Evolutionary conservation across 2,888 invertebrate species (phyloP), one percentile per base, ranked within the genome.

Genomic region (Xestia xanthographa): DNA sequence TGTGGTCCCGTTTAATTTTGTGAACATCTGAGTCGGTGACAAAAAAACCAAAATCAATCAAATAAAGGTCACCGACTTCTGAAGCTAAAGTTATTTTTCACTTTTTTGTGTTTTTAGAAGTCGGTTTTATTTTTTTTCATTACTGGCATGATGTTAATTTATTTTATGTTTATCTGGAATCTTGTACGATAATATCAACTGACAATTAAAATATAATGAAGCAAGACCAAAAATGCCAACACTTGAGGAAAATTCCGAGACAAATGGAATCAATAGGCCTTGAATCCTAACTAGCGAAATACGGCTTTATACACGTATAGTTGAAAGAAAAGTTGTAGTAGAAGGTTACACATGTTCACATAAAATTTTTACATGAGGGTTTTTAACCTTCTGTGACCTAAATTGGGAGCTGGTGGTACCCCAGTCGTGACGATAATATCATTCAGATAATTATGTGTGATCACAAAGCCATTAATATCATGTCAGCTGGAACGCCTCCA

Each of bases 241-340:
- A 50, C 29, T 78, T 62, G 67, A 84, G 86, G 83, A 82, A 85
- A 85, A 85, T 69, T n/a, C 62, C 17, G 20, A 62, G 43, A 74
- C 70, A 50, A 75, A 85, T 72, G 60, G 45, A 68, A 68, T 48
- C 71, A 66, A 67, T 72, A 48, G 62, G 45, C 83, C 83, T 84
- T 84, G 83, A 85, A 70, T 77, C n/a, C 17, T 34, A 53, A 70
- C 58, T 29, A 78, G 66, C 26, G 20, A 38, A 68, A 67, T 72
- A 63, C 34, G 14, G 29, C 50, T 22, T 0, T 56, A 48, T 4
- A 53, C 20, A 17, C 34, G 53, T 9, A 4, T 53, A 29, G 20
- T 70, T 72, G 60, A 50, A 72, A 69, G 75, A 60, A 65, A 73
- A 72, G 56, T 84, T 12, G 14, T 14, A n/a, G 22, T 41, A 29